These are phyloP conservation scores for Panulirus ornatus DNA, from an alignment of 1,140 invertebrate species.

Conservation along the genomic window DNA sequence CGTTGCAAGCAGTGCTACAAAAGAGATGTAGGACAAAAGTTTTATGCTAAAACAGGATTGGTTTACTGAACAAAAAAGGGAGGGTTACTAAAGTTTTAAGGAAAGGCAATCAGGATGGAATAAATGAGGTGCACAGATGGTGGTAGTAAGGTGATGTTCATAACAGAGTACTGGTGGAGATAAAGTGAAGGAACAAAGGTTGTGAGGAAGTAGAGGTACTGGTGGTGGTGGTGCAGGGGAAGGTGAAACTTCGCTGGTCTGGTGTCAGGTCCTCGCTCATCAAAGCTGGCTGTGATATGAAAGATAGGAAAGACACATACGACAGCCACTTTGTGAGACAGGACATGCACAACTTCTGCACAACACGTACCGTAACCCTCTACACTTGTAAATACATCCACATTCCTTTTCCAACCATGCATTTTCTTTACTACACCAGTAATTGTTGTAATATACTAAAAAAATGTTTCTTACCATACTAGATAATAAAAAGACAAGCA, in stretches of 20 bases:
- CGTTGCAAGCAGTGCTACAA: too few species aligned
- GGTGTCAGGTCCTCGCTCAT: slow-evolving; percentile 80
- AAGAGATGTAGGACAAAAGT: too few species aligned
- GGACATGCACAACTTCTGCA: slow-evolving; percentile 41
- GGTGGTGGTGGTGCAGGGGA: not conserved
- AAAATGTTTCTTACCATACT: too few species aligned
- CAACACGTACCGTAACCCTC: not conserved
- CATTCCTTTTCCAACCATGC: not conserved
- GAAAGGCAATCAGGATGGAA: too few species aligned
- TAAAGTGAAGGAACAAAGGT: too few species aligned
- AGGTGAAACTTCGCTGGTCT: not conserved
- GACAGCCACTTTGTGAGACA: slow-evolving; percentile 87
- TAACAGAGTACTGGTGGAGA: too few species aligned
- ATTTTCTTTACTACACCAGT: not conserved
- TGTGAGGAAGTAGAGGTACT: not conserved
- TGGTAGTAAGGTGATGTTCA: not conserved
- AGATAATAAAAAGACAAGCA: too few species aligned
- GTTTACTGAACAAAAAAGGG: too few species aligned
- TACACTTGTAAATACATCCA: not conserved
- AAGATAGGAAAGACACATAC: slow-evolving; percentile 82
- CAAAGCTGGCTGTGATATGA: slow-evolving; percentile 95
- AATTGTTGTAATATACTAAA: too few species aligned
- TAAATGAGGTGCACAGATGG: not conserved
- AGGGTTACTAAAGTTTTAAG: too few species aligned
- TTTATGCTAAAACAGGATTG: too few species aligned